Evolutionary conservation across 2,888 invertebrate genomes (phyloP), one percentile per base, ranked within the genome.

Genomic region (Carcina quercana): DNA sequence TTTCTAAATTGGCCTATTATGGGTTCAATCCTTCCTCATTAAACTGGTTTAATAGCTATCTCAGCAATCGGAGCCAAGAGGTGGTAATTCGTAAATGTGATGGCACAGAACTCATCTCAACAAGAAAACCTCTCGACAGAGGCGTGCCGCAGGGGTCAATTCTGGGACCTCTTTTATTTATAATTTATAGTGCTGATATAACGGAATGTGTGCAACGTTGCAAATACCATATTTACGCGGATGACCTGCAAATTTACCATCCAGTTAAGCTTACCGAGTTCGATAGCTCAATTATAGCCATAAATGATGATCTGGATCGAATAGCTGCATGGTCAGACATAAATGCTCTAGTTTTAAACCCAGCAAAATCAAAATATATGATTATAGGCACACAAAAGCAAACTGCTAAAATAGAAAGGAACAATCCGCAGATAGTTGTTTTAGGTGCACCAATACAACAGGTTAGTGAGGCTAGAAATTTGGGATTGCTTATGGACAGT

Each of bases 81-180:
- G 28, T 28, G 13, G 15, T 15, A 14, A 22, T 28, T 13, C 13
- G 17, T 25, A 28, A 21, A 28, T 25, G 28, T 3, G 25, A 13
- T 5, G 11, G 11, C 13, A 22, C 22, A 8, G 6, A 6, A 6
- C 3, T 6, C 5, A 3, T 4, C 13, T 3, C 4, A 5, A 11
- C 13, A 11, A 13, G 5, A 3, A 4, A 4, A 7, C 11, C 5
- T n/a, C 15, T 31, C 2, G 20, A 1, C 5, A 33, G 36, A 13
- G 36, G 37, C 2, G 34, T 42, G 2, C 39, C 39, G 0, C 37
- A 43, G n/a, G 40, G 38, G 1, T 41, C 37, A 5, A 38, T 38
- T 3, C 12, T 39, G 12, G 38, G 40, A 6, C 36, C 38, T 1
- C 13, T 40, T 6, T 6, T 38, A 7, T 42, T 34, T 30, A 25